Base-by-base conservation (phyloP, 2,797 vertebrate species). In the Chrosomus eos region DNA sequence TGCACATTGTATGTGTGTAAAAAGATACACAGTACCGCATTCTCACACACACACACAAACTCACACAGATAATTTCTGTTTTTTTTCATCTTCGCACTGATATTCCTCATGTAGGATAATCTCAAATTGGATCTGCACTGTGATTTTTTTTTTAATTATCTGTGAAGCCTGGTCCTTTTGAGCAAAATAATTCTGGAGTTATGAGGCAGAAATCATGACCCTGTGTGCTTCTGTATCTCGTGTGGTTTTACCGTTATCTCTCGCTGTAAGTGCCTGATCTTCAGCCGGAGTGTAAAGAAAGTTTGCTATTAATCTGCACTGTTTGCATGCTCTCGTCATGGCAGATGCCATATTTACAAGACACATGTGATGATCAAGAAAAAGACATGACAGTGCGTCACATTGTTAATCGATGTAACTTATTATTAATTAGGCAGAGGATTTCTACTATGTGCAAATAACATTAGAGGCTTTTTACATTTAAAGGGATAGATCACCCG, bases 61-160 rank as follows among this genome's bases (percentile, higher is more conserved):
- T 71, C 76, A 40, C 28, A 36, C 16, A 67, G 71, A 86, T 68
- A 53, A 55, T 84, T 87, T 73, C 18, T 53, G 0, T 83, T 76
- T 75, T 45, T 83, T 76, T 81, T 48, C 68, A 73, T 80, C 66
- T 71, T 40, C 16, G 28, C 86, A 87, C 91, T 89, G 88, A 92
- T 91, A 93, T 93, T 92, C 91, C 90, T 94, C 90, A 90, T 93
- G 93, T 92, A 91, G 90, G 90, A 90, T 93, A 91, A 93, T 94
- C 94, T 94, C 85, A 95, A 93, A 93, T 94, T 93, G 92, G 94
- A 94, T 96, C 95, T 94, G 94, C 93, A 94, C 93, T 91, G 92
- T 91, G 95, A 91, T 91, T 91, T 94, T 94, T 89, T 16, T 90
- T 94, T 92, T 94, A 95, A 95, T 96, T 95, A 95, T 95, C 92